Conservation (phyloP, 2,888 invertebrate genomes). For the Poecilus cupreus region DNA sequence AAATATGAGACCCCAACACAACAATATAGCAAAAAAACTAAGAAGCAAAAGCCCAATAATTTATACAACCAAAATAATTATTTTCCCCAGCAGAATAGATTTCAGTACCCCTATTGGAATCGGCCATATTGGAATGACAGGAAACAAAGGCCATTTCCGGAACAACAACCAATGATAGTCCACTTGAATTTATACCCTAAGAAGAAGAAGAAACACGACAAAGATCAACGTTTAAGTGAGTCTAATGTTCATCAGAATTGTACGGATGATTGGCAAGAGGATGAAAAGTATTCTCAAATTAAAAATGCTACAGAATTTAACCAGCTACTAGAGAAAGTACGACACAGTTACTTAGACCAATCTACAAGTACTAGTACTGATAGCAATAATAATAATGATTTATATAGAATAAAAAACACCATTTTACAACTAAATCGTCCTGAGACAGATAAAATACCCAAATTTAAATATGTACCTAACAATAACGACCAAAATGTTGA, state of each 20-base stretch:
- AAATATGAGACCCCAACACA: slow-evolving; percentile 30
- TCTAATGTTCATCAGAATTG: slow-evolving; percentile 9
- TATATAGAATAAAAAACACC: slow-evolving; percentile 16
- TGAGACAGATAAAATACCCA: background rate
- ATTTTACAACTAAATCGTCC: background rate
- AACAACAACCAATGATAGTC: slow-evolving; percentile 75
- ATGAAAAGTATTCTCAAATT: background rate
- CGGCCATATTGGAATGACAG: slow-evolving; percentile 31
- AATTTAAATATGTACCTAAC: background rate
- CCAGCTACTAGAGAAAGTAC: slow-evolving; percentile 15
- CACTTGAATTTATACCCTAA: slow-evolving; percentile 80
- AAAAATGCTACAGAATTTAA: slow-evolving; percentile 40
- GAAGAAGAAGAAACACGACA: slow-evolving; percentile 67
- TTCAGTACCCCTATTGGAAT: background rate
- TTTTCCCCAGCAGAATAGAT: slow-evolving; percentile 28
- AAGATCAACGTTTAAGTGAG: background rate
- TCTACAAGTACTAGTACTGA: too few species aligned
- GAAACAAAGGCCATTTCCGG: too few species aligned
- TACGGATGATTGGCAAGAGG: background rate
- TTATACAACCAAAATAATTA: slow-evolving; percentile 47
- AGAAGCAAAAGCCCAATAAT: background rate
- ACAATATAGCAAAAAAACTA: background rate
- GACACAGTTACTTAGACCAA: background rate
- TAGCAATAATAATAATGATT: background rate
- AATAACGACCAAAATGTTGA: background rate